Percentiles rank a stretch among this genome's conserved stretches.
Conservation (phyloP, 2,888 invertebrate genomes). For the Vannuccia rotundouncinata region DNA sequence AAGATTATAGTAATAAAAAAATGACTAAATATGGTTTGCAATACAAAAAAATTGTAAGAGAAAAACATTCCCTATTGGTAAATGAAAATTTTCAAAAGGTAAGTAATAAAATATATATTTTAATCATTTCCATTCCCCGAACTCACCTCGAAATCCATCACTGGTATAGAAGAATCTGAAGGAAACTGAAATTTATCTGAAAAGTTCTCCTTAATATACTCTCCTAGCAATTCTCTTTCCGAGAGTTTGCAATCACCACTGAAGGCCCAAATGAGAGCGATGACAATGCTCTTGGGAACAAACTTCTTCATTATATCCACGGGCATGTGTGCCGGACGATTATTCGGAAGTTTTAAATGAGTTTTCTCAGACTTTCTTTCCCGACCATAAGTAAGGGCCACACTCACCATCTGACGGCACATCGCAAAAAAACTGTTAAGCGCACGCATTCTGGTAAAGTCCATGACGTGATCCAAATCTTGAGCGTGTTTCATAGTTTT, state of each 20-base stretch:
- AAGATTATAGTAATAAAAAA: too few relatives aligned
- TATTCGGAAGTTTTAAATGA: constrained; percentile 64
- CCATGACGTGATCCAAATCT: constrained; percentile 87
- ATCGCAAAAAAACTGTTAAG: constrained; percentile 92
- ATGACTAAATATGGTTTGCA: too few relatives aligned
- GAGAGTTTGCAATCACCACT: constrained; percentile 95
- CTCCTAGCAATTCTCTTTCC: constrained; percentile 84
- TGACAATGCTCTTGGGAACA: constrained; percentile 83
- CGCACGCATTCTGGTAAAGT: constrained; percentile 91
- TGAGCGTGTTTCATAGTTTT: constrained; percentile 82
- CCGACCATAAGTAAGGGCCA: constrained; percentile 77
- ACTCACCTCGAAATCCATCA: constrained; percentile 91
- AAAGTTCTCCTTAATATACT: constrained; percentile 87
- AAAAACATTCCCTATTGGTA: too few relatives aligned
- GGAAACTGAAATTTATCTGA: constrained; percentile 80
- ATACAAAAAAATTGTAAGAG: too few relatives aligned
- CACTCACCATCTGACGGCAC: constrained; percentile 83
- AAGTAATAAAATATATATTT: too few relatives aligned
- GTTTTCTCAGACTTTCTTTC: neutral
- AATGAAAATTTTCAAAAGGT: too few relatives aligned
- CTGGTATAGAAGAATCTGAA: constrained; percentile 72
- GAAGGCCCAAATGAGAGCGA: constrained; percentile 91
- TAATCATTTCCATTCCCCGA: too few relatives aligned
- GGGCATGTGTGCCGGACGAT: constrained; percentile 82
- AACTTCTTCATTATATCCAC: constrained; percentile 85